Base-by-base conservation (phyloP, 2,113 vertebrate species). In the Rhinoptilus africanus region DNA sequence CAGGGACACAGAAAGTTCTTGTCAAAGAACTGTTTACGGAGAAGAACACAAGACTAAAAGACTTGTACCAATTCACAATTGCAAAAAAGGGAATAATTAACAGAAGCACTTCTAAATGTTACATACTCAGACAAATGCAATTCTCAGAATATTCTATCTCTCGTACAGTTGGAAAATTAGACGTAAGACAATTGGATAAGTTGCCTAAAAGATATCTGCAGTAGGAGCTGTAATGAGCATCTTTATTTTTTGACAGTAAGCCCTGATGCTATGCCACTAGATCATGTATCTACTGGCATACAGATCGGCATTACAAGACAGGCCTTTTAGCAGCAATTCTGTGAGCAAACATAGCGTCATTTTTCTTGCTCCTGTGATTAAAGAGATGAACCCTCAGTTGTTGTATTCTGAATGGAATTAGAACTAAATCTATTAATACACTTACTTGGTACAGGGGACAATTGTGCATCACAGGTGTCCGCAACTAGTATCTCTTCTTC, bases 391-490 rank as follows among this genome's bases (percentile, higher is more conserved):
- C 26, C 7, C 18, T 63, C 16, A 39, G 39, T 6, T 82, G 30
- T 14, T 79, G 26, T 93, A 75, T 77, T 91, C 72, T 68, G 35
- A 93, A 82, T 47, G 59, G 77, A 57, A 71, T 51, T 88, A 89
- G 41, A 84, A 66, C 10, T 27, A 74, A 66, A 91, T 59, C 30
- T 72, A 67, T 27, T 41, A n/a, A 92, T 32, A 51, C 14, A 93
- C 97, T 98, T 97, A 98, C 98, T 94, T 77, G 94, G 37, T 66
- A 96, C 6, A 80, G 97, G 96, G 28, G 98, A 97, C 18, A 97
- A 51, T 8, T 98, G 98, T 88, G 98, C 89, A 96, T 98, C 97
- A 96, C 99, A 99, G 4, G 99, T 99, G 77, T 99, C 98, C 30
- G 99, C 98, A 15, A 99, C 99, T 8, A 99, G 97, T 75, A 99